These are phyloP conservation scores for Phymorhynchus buccinoides DNA, from an alignment of 1,140 invertebrate genomes.

Conservation along the genomic window DNA sequence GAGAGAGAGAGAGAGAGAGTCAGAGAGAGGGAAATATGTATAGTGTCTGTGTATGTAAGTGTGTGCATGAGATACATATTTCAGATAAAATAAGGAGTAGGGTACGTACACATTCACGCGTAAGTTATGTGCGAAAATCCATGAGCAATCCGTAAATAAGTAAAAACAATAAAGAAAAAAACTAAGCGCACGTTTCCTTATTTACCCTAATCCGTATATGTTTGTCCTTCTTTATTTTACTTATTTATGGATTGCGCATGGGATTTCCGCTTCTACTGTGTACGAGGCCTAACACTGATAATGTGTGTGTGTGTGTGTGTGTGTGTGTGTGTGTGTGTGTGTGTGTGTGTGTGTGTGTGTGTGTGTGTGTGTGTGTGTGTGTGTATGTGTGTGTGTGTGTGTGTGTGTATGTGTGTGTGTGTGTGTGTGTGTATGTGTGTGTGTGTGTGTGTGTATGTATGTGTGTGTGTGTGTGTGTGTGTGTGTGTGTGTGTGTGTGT, in stretches of 20 bases:
- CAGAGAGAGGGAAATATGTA: not conserved
- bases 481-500: not conserved
- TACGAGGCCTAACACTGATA: too few relatives aligned
- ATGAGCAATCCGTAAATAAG: too few relatives aligned
- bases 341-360: not conserved
- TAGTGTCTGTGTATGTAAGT: not conserved
- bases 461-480: too few relatives aligned
- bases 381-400: not conserved
- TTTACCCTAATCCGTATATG: too few relatives aligned
- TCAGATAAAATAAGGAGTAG: not conserved
- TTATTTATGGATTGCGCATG: too few relatives aligned
- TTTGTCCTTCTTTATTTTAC: too few relatives aligned
- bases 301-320: too few relatives aligned
- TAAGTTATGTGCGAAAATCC: not conserved
- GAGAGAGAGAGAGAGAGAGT: too few relatives aligned
- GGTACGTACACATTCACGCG: not conserved
- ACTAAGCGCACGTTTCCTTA: too few relatives aligned
- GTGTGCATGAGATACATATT: not conserved
- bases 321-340: not conserved
- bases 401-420: constrained; percentile 10
- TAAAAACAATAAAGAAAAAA: too few relatives aligned
- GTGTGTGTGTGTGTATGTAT: not conserved
- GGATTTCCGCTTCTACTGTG: too few relatives aligned
- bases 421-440: not conserved
- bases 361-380: constrained; percentile 4